phyloP scores from a whole-genome alignment of 2,888 invertebrate species.

The Leptopilina drosophilae region DNA sequence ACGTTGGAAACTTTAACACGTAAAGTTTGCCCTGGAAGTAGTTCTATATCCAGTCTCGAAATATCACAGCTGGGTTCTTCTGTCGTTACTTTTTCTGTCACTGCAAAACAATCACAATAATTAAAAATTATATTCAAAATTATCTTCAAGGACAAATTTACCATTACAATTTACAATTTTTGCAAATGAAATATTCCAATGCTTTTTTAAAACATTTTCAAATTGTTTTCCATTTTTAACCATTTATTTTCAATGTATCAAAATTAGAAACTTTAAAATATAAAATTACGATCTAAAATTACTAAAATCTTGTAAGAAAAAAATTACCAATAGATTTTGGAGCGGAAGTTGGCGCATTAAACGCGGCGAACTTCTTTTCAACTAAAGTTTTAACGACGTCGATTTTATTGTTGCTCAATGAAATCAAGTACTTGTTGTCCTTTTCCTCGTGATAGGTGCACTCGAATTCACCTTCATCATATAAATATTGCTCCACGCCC shows the following conservation, averaged over 20 bases:
- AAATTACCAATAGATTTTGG: neutral
- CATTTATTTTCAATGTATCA: too few species aligned
- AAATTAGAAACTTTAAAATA: too few species aligned
- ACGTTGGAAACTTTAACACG: conserved; percentile 75
- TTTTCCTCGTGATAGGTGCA: conserved; percentile 79
- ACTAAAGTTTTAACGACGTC: conserved; percentile 79
- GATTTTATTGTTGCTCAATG: conserved; percentile 77
- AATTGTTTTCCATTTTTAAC: too few species aligned
- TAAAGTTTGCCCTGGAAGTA: conserved; percentile 77
- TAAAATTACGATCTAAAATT: too few species aligned
- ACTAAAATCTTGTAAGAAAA: too few species aligned
- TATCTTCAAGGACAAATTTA: neutral
- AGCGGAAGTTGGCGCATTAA: neutral
- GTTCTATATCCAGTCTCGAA: conserved; percentile 72
- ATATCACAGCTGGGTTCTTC: conserved; percentile 47
- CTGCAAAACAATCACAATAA: neutral
- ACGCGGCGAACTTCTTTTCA: conserved; percentile 75
- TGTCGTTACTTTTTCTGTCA: conserved; percentile 9
- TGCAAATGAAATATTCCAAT: neutral
- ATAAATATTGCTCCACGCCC: conserved; percentile 79
- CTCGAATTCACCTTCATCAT: conserved; percentile 80
- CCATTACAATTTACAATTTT: too few species aligned
- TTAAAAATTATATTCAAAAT: neutral
- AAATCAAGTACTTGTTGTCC: conserved; percentile 78
- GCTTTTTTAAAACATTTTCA: too few species aligned